Evolutionary conservation across 2,113 vertebrate species (phyloP).

Genomic region (Ranitomeya variabilis): DNA sequence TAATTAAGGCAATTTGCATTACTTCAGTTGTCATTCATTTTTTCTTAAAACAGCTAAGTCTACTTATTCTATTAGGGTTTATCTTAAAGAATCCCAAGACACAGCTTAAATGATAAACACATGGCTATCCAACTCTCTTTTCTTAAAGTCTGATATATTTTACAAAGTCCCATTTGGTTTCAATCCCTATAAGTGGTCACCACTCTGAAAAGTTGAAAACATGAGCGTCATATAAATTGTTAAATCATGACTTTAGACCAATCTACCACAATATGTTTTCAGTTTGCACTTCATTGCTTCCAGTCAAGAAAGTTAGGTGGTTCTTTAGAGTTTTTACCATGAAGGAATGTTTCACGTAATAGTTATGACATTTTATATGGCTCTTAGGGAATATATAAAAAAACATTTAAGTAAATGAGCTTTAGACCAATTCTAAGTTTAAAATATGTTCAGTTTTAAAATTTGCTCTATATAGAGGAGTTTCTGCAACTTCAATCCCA

Average conservation of each 20-base stretch:
- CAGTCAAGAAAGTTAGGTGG: neutral
- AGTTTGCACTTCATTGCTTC: constrained; percentile 16
- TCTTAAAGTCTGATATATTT: constrained; percentile 1
- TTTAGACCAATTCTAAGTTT: neutral
- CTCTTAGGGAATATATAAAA: neutral
- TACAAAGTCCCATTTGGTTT: constrained; percentile 32
- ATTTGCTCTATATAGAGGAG: neutral
- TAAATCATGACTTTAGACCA: constrained; percentile 9
- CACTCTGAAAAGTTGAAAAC: constrained; percentile 32
- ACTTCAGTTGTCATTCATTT: constrained; percentile 28
- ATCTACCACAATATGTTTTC: constrained; percentile 31
- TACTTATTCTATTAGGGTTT: neutral
- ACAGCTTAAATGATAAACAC: constrained; percentile 28
- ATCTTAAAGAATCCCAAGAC: neutral
- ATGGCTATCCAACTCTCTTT: neutral
- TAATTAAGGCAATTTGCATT: constrained; percentile 41
- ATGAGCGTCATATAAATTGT: constrained; percentile 29
- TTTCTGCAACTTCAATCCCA: neutral
- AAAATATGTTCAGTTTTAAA: neutral
- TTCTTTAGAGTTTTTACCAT: neutral
- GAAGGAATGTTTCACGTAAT: neutral
- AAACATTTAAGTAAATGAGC: neutral
- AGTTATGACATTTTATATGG: neutral
- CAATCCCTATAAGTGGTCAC: constrained; percentile 27
- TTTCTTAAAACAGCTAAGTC: neutral